Conservation (phyloP, 2,113 vertebrate genomes). For the Hypomesus transpacificus region DNA sequence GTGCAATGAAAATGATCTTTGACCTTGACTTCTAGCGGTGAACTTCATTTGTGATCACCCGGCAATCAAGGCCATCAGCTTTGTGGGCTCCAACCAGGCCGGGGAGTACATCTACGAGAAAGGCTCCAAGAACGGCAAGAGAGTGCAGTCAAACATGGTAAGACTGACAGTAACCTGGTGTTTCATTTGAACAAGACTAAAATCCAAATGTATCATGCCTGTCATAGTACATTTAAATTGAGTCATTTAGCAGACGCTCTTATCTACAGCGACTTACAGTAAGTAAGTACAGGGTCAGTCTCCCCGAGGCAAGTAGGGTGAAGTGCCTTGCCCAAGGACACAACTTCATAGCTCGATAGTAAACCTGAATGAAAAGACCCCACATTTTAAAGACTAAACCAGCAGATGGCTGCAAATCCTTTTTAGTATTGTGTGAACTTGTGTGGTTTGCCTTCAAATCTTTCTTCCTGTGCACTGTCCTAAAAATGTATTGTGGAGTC, state of each 20-base stretch:
- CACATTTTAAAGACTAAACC: slow-evolving; percentile 14
- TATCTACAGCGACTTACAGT: no score
- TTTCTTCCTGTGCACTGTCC: slow-evolving; percentile 19
- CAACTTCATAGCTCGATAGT: no score
- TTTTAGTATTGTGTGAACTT: background rate
- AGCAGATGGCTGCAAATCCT: slow-evolving; percentile 9
- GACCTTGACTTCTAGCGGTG: slow-evolving; percentile 78
- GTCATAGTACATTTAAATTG: background rate
- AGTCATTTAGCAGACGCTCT: no score
- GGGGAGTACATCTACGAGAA: slow-evolving; percentile 84
- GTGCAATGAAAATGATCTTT: background rate
- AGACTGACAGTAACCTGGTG: background rate
- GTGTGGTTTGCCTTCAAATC: slow-evolving; percentile 4
- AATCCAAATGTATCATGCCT: background rate
- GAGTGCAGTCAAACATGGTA: slow-evolving; percentile 99
- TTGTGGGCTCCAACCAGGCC: slow-evolving; percentile 96
- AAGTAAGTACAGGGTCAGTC: no score
- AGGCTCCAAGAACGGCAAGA: slow-evolving; percentile 93
- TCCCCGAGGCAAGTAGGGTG: no score
- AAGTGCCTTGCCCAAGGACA: no score
- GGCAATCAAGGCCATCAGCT: slow-evolving; percentile 95
- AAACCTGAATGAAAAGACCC: background rate
- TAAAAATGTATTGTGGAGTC: background rate
- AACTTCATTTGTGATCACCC: slow-evolving; percentile 96
- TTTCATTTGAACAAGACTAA: background rate